Evolutionary conservation across 2,113 vertebrate species (phyloP), one percentile per base, ranked within the genome.

Genomic region (Gymnarchus niloticus): DNA sequence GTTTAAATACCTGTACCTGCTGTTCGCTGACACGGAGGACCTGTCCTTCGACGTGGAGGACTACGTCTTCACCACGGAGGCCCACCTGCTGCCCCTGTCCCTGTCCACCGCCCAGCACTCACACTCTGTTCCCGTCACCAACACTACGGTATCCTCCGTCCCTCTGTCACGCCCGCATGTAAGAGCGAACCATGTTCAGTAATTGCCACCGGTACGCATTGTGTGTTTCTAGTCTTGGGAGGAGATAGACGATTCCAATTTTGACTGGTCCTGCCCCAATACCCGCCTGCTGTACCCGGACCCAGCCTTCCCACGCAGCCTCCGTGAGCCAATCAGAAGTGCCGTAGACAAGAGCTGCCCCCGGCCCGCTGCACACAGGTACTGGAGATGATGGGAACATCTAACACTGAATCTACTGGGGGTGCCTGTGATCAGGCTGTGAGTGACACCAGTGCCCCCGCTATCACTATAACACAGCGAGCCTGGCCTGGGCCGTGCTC

Each of bases 11-110:
- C 95, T 99, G 83, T 99, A 97, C 90, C 93, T 99, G 88, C 93
- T 99, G 59, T 99, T 99, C 89, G 96, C 98, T 81, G 97, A 99
- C 84, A 93, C 94, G 25, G 96, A 97, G 46, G 97, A 99, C 86
- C 92, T 99, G 84, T 95, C 95, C 56, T 99, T 99, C 0, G 97
- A 99, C 69, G 97, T 99, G 87, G 98, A 99, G 92, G 96, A 98
- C 92, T 99, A 99, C 51, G 92, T 99, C 89, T 99, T 99, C 88
- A 99, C 98, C 14, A 99, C 98, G n/a, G 98, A 99, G 92, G 98
- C 98, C n/a, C 98, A 99, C 91, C 93, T 99, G 0, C 91, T 99
- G 86, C 98, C 98, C 19, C 97, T 99, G 59, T 99, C 97, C 87
- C 96, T 99, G 46, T 99, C 98, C 83, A 97, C 95, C 19, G 89